Percentiles rank a stretch among this genome's conserved stretches.
phyloP scores from a whole-genome alignment of 2,113 vertebrate species.

The Anolis sagrei region DNA sequence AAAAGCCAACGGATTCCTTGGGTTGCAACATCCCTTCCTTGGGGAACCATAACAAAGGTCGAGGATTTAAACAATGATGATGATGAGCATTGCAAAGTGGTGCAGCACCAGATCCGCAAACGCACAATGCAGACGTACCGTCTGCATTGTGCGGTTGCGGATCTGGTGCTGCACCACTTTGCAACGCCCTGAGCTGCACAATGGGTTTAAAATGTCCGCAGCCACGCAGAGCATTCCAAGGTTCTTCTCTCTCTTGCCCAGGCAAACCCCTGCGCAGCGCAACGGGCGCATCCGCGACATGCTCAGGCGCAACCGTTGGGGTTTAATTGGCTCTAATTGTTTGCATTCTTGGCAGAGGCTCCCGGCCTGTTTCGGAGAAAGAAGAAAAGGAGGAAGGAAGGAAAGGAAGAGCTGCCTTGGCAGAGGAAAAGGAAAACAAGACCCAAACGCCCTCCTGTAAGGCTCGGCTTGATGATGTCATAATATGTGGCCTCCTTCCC shows the following conservation, averaged over 20 bases:
- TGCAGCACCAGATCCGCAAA: too few relatives aligned
- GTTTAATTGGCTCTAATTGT: slow-evolving; percentile 19
- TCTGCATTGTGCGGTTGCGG: too few relatives aligned
- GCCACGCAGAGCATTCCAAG: too few relatives aligned
- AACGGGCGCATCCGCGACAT: neutral
- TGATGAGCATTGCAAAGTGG: neutral
- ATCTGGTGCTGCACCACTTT: too few relatives aligned
- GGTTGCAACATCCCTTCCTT: slow-evolving; percentile 54
- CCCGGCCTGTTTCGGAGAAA: neutral
- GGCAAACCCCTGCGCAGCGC: neutral
- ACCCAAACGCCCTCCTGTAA: too few relatives aligned
- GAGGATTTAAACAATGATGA: too few relatives aligned
- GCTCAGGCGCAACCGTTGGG: neutral
- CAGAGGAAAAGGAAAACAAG: neutral
- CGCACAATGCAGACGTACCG: too few relatives aligned
- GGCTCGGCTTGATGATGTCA: neutral
- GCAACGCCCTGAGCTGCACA: too few relatives aligned
- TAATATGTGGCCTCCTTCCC: neutral
- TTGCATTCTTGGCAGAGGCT: slow-evolving; percentile 20
- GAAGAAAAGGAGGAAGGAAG: neutral
- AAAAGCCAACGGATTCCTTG: neutral
- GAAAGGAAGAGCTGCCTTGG: neutral
- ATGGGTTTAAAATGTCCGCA: too few relatives aligned
- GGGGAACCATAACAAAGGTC: too few relatives aligned
- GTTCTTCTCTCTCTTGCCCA: neutral